These are phyloP conservation scores for Alca torda DNA, from an alignment of 2,797 vertebrate genomes.

Conservation along the genomic window DNA sequence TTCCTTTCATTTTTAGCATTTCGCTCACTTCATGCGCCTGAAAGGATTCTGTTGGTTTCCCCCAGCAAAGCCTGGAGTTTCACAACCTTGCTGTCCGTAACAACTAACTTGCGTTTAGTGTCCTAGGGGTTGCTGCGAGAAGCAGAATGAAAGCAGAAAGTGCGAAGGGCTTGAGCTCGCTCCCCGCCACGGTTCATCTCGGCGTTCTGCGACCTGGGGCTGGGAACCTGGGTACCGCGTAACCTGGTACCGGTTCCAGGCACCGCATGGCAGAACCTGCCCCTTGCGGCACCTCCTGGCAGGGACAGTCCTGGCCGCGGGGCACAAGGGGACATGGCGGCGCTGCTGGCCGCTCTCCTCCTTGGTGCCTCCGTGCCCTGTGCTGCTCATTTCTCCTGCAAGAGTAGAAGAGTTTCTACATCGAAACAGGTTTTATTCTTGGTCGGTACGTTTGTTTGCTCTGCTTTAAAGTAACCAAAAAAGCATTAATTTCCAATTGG, in stretches of 20 bases:
- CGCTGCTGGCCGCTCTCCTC: background rate
- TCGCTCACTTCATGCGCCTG: background rate
- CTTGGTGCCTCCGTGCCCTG: accelerated
- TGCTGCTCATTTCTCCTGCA: background rate
- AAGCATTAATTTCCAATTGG: background rate
- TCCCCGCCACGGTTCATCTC: accelerated
- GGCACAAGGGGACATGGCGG: accelerated
- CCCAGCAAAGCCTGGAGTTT: background rate
- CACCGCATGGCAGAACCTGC: background rate
- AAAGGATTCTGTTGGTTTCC: background rate
- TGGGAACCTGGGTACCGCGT: background rate
- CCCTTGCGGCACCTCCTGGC: background rate
- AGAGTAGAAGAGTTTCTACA: background rate
- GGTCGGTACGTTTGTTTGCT: accelerated
- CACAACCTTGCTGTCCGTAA: accelerated
- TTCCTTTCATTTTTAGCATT: background rate
- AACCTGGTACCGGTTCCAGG: background rate
- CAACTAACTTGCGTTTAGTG: accelerated
- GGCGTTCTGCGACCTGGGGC: background rate
- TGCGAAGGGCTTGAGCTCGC: background rate
- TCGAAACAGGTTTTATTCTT: background rate
- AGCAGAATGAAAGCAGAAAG: background rate
- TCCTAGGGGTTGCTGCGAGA: accelerated
- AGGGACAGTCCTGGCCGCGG: accelerated
- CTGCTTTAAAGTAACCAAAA: background rate